Evolutionary conservation across 2,888 invertebrate genomes (phyloP).

Genomic region (Troides helena): DNA sequence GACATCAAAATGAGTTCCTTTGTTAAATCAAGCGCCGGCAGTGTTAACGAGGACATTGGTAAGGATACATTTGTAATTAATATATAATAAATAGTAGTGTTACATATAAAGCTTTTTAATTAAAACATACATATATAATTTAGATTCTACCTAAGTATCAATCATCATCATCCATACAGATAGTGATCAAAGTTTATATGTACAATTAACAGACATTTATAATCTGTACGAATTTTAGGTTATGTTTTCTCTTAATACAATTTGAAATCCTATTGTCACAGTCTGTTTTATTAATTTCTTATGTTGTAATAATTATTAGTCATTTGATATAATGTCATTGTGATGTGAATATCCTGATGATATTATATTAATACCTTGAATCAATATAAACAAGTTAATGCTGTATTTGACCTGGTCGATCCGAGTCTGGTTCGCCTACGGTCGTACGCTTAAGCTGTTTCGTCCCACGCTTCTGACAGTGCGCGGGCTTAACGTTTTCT

Average conservation of each 20-base stretch:
- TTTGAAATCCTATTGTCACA: neutral
- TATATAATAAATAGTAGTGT: neutral
- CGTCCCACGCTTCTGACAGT: conserved; percentile 42
- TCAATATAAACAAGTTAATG: conserved; percentile 23
- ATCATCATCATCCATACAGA: no score
- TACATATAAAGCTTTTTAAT: neutral
- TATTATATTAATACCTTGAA: conserved; percentile 5
- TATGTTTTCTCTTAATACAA: neutral
- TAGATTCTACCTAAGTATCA: no score
- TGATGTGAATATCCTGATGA: neutral
- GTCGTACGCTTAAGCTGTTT: conserved; percentile 4
- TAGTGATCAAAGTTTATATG: no score
- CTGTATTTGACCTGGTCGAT: conserved; percentile 43
- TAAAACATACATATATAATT: no score
- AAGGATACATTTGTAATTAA: conserved; percentile 43
- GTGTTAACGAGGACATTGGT: conserved; percentile 62
- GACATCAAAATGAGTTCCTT: conserved; percentile 58
- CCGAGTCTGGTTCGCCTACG: conserved; percentile 43
- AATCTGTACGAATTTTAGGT: neutral
- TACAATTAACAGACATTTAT: no score
- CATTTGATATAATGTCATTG: neutral
- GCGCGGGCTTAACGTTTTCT: conserved; percentile 41
- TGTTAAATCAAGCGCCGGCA: conserved; percentile 45
- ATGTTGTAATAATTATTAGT: neutral
- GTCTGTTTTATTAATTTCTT: neutral